Evolutionary conservation across 2,113 vertebrate genomes (phyloP).

Genomic region (Empidonax traillii): DNA sequence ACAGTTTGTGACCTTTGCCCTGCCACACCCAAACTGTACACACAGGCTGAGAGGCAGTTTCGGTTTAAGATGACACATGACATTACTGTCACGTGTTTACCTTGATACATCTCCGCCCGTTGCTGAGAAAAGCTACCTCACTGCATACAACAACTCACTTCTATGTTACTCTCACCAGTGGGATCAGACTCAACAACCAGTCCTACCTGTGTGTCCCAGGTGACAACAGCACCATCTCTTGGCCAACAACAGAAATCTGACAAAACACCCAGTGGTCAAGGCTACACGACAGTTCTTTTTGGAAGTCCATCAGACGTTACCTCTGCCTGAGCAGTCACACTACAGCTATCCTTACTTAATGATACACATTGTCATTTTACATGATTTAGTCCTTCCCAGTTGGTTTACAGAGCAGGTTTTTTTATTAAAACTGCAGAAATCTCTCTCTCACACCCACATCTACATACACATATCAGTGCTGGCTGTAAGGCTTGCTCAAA

Average conservation of each 20-base stretch:
- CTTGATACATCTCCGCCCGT: not conserved
- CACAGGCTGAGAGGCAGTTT: not conserved
- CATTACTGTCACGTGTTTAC: not conserved
- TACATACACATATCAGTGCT: not conserved
- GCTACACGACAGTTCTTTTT: not conserved
- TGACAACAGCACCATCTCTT: not conserved
- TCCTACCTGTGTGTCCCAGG: not conserved
- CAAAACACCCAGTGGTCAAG: not conserved
- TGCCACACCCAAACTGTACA: not conserved
- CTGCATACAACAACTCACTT: not conserved
- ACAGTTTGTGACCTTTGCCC: not conserved
- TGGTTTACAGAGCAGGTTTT: not conserved
- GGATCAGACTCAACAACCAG: not conserved
- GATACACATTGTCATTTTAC: not conserved
- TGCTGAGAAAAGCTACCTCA: not conserved
- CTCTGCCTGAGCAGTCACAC: not conserved
- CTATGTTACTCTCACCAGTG: not conserved
- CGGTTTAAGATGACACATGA: not conserved
- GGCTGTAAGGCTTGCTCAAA: not conserved
- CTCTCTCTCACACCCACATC: not conserved
- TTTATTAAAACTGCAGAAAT: not conserved
- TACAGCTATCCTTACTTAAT: not conserved
- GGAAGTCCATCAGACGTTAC: not conserved
- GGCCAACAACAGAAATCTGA: not conserved
- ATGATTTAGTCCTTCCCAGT: not conserved